Evolutionary conservation across 2,888 invertebrate genomes (phyloP), one percentile per base, ranked within the genome.

Genomic region (Opisthograptis luteolata): DNA sequence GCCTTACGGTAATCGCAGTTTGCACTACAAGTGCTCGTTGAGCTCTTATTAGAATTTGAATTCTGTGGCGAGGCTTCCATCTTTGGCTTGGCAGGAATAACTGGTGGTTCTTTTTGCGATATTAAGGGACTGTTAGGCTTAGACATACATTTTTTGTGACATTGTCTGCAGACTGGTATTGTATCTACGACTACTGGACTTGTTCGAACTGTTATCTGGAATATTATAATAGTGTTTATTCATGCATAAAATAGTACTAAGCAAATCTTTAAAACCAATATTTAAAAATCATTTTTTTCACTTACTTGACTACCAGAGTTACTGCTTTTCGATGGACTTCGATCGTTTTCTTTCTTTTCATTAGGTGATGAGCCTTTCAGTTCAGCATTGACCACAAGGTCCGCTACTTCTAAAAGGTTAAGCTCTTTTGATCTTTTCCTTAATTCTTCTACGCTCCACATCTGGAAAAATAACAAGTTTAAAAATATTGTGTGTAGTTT

Each of bases 251-350:
- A 22, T 22, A 7, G 2, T 7, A 5, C 2, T 25, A 9, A 9
- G 2, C n/a, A 20, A 12, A 3, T 12, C 3, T 12, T 25, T 10
- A 27, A 4, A 10, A 13, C 15, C 3, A 10, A 15, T 20, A 24
- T 24, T 22, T 34, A 1, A 7, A 1, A 4, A 24, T 15, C 7
- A 5, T 15, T n/a, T 31, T 24, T 12, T 13, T 9, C 34, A 76
- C 85, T 88, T 84, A 95, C 95, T 92, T 95, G 95, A 79, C 95
- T 95, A 69, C 94, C 95, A 40, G 95, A 94, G 58, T 95, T 95
- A 64, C 95, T 94, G 77, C 95, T 95, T 73, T 93, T 93, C 53
- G 95, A 95, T 54, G 94, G 94, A 78, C 93, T 94, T 62, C 92
- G 91, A 44, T 94, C 94, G 51, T 92, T 91, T 54, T 93, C 93